phyloP scores from a whole-genome alignment of 2,113 vertebrate species.

The Charina bottae region DNA sequence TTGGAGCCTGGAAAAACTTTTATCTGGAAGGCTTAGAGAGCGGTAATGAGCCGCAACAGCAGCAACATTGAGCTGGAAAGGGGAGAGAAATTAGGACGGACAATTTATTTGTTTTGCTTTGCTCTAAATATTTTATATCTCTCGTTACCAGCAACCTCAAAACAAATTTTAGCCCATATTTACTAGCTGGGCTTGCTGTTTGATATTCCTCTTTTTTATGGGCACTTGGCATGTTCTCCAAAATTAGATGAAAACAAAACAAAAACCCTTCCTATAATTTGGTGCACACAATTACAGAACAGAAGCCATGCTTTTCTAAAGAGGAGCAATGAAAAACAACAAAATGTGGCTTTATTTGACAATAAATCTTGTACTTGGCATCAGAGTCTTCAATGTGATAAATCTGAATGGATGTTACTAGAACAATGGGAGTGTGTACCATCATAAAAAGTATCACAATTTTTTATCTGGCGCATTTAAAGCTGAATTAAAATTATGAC shows the following conservation, averaged over 20 bases:
- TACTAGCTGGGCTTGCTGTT: conserved; percentile 44
- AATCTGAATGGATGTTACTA: conserved; percentile 68
- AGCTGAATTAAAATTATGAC: conserved; percentile 50
- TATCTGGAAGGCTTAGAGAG: conserved; percentile 7
- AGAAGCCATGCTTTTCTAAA: conserved; percentile 63
- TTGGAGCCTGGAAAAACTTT: neutral
- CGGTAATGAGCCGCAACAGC: conserved; percentile 6
- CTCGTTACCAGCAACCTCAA: conserved; percentile 47
- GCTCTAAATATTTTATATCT: conserved; percentile 36
- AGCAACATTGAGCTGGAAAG: conserved; percentile 8
- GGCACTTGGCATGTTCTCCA: conserved; percentile 67
- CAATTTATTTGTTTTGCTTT: conserved; percentile 29
- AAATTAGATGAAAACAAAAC: conserved; percentile 72
- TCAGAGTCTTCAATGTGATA: conserved; percentile 68
- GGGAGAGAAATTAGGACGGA: conserved; percentile 3
- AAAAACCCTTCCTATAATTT: conserved; percentile 68
- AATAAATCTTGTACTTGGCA: conserved; percentile 77
- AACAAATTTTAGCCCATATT: conserved; percentile 47
- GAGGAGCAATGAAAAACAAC: conserved; percentile 65
- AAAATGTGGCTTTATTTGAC: conserved; percentile 70
- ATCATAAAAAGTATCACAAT: conserved; percentile 63
- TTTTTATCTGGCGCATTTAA: conserved; percentile 58
- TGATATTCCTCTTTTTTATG: conserved; percentile 57
- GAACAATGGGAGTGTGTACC: conserved; percentile 62
- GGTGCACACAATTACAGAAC: conserved; percentile 66